Evolutionary conservation across 2,797 vertebrate genomes (phyloP).

Genomic region (Coregonus ussuriensis): DNA sequence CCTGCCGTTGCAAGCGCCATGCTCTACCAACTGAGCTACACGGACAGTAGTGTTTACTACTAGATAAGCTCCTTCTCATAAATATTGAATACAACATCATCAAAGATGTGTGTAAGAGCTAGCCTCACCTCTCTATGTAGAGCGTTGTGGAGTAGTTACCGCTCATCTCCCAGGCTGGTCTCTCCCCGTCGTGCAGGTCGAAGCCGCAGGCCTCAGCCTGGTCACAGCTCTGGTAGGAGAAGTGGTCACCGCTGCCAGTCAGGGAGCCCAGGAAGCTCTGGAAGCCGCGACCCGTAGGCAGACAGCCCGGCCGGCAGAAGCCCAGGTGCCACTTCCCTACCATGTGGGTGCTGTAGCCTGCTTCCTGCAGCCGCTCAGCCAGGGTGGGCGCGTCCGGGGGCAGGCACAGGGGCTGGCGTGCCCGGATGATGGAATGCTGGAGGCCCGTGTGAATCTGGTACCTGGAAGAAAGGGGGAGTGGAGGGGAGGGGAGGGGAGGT

Average conservation of each 20-base stretch:
- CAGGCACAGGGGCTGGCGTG: conserved; percentile 91
- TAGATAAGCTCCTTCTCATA: neutral
- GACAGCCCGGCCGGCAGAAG: conserved; percentile 87
- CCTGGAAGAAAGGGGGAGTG: conserved; percentile 57
- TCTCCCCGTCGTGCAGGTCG: conserved; percentile 89
- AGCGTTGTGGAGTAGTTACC: conserved; percentile 93
- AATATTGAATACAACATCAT: neutral
- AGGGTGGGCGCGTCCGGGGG: conserved; percentile 85
- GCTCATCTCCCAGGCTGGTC: conserved; percentile 86
- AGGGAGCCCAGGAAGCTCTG: conserved; percentile 92
- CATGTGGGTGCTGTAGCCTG: conserved; percentile 91
- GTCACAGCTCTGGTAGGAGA: conserved; percentile 92
- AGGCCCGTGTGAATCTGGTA: conserved; percentile 98
- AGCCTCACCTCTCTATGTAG: conserved; percentile 69
- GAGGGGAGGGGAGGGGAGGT: conserved; percentile 15
- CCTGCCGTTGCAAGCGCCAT: too few species aligned
- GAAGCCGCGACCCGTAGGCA: conserved; percentile 90
- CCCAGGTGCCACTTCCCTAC: conserved; percentile 98
- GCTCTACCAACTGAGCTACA: too few species aligned
- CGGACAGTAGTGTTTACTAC: neutral
- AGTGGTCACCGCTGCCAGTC: conserved; percentile 92
- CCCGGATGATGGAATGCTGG: conserved; percentile 92
- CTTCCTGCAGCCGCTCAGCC: conserved; percentile 85
- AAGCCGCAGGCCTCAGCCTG: conserved; percentile 90
- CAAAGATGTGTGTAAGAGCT: neutral